phyloP scores from a whole-genome alignment of 2,888 invertebrate genomes.

The Dugesia japonica region DNA sequence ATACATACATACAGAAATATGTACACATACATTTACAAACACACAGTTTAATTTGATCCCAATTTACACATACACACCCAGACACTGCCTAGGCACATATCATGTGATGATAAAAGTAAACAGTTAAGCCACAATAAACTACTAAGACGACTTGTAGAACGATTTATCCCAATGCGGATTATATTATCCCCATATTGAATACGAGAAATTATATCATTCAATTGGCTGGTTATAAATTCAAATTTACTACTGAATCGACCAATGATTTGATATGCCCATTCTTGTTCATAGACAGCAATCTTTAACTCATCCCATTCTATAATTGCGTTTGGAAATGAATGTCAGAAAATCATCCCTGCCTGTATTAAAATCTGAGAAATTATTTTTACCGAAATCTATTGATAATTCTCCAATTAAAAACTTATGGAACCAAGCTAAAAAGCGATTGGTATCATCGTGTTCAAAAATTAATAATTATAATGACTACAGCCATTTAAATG shows the following conservation, averaged over 20 bases:
- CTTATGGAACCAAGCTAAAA: not conserved
- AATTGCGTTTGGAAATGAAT: not conserved
- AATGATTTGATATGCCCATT: not conserved
- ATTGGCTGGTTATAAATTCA: not conserved
- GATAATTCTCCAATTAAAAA: not conserved
- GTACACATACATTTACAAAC: not conserved
- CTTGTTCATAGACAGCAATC: not conserved
- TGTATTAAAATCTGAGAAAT: not conserved
- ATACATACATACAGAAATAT: not conserved
- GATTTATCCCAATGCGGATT: not conserved
- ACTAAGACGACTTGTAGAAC: not conserved
- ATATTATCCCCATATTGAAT: not conserved
- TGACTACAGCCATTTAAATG: not conserved
- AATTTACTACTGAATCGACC: not conserved
- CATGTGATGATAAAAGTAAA: not conserved
- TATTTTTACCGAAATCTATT: not conserved
- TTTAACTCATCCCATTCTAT: not conserved
- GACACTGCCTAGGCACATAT: not conserved
- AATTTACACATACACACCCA: not conserved
- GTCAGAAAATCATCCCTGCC: slow-evolving; percentile 14
- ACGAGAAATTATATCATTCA: not conserved
- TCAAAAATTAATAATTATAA: not conserved
- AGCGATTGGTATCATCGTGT: not conserved
- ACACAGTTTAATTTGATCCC: not conserved
- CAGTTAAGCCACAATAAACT: not conserved